Evolutionary conservation across 2,888 invertebrate genomes (phyloP).

Genomic region (Apodemia mormo): DNA sequence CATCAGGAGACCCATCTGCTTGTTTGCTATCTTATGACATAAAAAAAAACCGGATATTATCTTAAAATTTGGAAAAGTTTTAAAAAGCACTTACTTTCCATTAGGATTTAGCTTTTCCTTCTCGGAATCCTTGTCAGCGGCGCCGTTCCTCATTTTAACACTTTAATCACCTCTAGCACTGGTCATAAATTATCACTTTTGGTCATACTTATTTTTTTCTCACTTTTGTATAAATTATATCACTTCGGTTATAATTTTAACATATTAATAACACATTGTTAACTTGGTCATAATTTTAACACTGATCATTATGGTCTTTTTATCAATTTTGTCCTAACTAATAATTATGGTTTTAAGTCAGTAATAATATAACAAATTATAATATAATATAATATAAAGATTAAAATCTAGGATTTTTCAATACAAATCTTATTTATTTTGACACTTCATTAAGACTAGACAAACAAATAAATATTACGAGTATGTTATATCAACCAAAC

Average conservation of each 20-base stretch:
- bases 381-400: no score
- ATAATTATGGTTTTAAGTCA: no score
- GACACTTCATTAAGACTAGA: no score
- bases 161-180: conserved; percentile 27
- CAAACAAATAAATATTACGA: no score
- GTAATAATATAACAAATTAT: no score
- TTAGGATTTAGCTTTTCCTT: conserved; percentile 63
- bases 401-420: no score
- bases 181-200: background rate
- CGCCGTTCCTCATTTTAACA: conserved; percentile 34
- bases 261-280: background rate
- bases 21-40: no score
- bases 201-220: background rate
- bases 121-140: conserved; percentile 52
- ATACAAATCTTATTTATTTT: no score
- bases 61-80: background rate
- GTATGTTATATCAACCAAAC: no score
- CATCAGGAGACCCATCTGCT: no score
- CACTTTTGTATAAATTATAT: background rate
- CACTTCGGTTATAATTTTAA: background rate
- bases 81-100: conserved; percentile 56
- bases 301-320: background rate
- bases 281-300: background rate
- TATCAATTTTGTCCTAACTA: background rate
- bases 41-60: no score